Conservation (phyloP, 2,113 vertebrate species). For the Macrotus californicus region DNA sequence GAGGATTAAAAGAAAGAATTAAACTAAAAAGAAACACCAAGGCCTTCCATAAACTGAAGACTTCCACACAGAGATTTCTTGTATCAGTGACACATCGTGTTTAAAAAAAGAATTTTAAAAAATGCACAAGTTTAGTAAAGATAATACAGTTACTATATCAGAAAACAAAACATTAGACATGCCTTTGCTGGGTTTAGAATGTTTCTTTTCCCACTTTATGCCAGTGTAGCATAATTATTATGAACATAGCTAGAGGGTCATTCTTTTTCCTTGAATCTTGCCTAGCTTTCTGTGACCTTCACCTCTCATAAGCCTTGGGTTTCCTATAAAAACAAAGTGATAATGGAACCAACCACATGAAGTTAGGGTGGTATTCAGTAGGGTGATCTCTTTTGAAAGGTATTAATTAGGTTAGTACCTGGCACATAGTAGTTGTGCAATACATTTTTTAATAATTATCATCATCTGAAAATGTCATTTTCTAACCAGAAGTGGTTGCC, state of each 20-base stretch:
- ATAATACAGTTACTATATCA: background rate
- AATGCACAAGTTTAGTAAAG: background rate
- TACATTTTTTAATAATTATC: background rate
- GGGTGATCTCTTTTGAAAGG: background rate
- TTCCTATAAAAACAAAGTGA: background rate
- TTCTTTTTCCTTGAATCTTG: background rate
- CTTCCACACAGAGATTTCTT: background rate
- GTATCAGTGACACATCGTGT: background rate
- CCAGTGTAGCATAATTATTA: background rate
- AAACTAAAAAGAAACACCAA: background rate
- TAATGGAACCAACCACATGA: background rate
- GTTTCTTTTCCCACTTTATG: background rate
- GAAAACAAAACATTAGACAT: background rate
- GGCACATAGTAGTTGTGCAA: background rate
- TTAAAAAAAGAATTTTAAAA: background rate
- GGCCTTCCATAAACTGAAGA: background rate
- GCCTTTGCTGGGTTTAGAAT: background rate
- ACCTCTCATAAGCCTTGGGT: background rate
- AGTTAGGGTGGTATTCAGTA: background rate
- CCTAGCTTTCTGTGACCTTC: background rate
- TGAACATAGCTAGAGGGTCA: background rate
- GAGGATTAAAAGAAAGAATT: too few relatives aligned
- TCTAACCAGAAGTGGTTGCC: background rate
- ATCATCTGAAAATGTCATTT: background rate
- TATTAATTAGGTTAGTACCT: background rate